Percentiles rank a stretch among this genome's conserved stretches.
These are phyloP conservation scores for Standfussiana lucernea DNA, from an alignment of 2,888 invertebrate species.

Conservation along the genomic window DNA sequence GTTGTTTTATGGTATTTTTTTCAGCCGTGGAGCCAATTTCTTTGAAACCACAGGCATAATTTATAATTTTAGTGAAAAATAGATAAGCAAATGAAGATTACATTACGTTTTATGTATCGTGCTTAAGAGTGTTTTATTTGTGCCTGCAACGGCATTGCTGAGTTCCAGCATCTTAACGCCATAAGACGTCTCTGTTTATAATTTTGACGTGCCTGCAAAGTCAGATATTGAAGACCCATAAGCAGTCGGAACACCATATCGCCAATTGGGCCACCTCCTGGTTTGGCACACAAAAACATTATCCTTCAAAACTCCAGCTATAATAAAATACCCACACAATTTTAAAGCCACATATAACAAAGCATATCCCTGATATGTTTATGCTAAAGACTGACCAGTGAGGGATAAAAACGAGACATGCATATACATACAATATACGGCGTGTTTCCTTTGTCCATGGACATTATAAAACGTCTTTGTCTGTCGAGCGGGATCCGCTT, in stretches of 20 bases:
- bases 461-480: constrained; percentile 57
- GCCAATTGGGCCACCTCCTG: neutral
- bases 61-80: too few species aligned
- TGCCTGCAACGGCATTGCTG: neutral
- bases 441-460: constrained; percentile 53
- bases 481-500: constrained; percentile 30
- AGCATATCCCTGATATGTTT: constrained; percentile 12
- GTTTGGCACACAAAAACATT: neutral
- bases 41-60: too few species aligned
- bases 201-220: neutral
- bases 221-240: neutral
- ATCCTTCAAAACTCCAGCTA: neutral
- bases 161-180: neutral
- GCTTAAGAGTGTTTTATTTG: too few species aligned
- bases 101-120: too few species aligned
- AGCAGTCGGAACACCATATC: neutral
- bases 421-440: constrained; percentile 31
- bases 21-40: too few species aligned
- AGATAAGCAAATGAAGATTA: too few species aligned
- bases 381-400: constrained; percentile 25
- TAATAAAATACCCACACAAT: neutral
- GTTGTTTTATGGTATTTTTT: too few species aligned
- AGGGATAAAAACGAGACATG: constrained; percentile 37
- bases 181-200: neutral
- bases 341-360: constrained; percentile 21